These are phyloP conservation scores for Meles meles DNA, from an alignment of 2,113 vertebrate species.

Conservation along the genomic window DNA sequence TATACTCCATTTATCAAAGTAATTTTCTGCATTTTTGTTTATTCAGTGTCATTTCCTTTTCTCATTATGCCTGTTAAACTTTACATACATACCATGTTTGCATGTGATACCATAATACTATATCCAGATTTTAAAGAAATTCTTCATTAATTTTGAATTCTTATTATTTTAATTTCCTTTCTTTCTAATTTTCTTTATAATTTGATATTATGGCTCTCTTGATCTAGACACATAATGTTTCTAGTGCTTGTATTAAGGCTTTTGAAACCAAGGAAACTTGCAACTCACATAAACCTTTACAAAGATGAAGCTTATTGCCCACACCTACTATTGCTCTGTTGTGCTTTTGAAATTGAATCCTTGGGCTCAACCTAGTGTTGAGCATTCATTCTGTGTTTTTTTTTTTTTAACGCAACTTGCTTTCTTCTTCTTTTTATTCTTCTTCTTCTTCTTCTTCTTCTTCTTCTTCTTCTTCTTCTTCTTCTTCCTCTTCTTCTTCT, in stretches of 20 bases:
- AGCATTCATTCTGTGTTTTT: neutral
- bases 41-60: neutral
- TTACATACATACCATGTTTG: neutral
- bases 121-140: neutral
- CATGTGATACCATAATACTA: neutral
- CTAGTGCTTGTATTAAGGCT: neutral
- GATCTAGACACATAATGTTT: neutral
- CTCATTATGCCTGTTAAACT: neutral
- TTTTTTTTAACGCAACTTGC: neutral
- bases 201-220: neutral
- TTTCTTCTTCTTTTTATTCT: slow-evolving; percentile 24
- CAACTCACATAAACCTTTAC: neutral
- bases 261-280: neutral
- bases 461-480: neutral
- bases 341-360: slow-evolving; percentile 26
- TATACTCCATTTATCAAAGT: neutral
- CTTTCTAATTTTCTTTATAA: neutral
- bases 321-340: neutral
- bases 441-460: neutral
- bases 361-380: neutral
- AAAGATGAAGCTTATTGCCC: neutral
- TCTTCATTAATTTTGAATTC: neutral
- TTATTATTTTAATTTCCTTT: too few relatives aligned
- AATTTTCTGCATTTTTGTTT: neutral
- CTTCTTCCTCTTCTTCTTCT: neutral